Evolutionary conservation across 2,888 invertebrate genomes (phyloP), one percentile per base, ranked within the genome.

Genomic region (Callosobruchus maculatus): DNA sequence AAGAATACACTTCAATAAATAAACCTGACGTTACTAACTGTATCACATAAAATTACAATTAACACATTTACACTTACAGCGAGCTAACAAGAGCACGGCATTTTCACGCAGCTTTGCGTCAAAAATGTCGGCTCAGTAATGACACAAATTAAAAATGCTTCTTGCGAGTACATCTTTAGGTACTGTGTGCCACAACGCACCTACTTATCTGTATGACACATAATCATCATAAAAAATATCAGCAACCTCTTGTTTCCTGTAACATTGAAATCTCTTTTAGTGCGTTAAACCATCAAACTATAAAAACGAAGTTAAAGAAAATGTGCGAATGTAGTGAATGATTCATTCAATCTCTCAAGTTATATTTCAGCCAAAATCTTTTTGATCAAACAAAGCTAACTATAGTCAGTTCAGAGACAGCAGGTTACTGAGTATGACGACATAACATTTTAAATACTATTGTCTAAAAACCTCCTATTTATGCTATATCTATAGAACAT

Each of bases 1-100:
- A 73, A 76, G 77, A 73, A 73, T 71, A 72, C 31, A 70, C 26
- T 71, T 73, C 49, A 49, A 49, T 49, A 49, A 49, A 49, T 49
- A 49, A 49, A 49, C 49, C 49, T 49, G 49, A 49, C 49, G 49
- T 49, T 49, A 49, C 49, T 49, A 49, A 49, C 49, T 49, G 49
- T 49, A 49, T 49, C 49, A 49, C 49, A 49, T 49, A 49, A 49
- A 49, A 49, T 49, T 49, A 49, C 7, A 49, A 49, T 49, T 49
- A 49, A 49, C 49, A 49, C 49, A 49, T 49, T 49, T 49, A 18
- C 49, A 49, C 49, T 49, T 49, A 49, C 49, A 18, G 7, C 49
- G 49, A 49, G 49, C 13, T 49, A 49, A 18, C 49, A 49, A 7
- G 49, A 49, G 49, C 13, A 18, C 49, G 13, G 49, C 13, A 49